phyloP scores from a whole-genome alignment of 2,113 vertebrate species.

The Bubo blakistoni region DNA sequence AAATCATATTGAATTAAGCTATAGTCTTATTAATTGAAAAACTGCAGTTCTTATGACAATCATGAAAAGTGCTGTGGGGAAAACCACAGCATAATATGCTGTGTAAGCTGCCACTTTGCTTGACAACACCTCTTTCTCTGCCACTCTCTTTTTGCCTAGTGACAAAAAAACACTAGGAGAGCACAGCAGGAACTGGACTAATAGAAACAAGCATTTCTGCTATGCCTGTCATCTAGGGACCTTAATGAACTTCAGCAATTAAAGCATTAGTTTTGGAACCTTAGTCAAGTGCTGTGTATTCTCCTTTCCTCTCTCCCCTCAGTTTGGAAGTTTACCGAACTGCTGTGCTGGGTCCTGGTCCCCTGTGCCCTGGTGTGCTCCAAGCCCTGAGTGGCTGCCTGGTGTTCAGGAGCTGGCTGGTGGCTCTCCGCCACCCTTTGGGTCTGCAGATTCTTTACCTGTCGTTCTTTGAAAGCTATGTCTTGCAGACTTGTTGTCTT shows the following conservation, averaged over 20 bases:
- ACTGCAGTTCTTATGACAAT: background rate
- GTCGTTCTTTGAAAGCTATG: background rate
- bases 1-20: conserved; percentile 9
- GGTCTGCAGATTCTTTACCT: background rate
- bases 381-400: background rate
- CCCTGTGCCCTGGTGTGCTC: background rate
- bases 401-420: background rate
- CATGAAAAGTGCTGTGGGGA: background rate
- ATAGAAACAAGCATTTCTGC: background rate
- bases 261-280: conserved; percentile 30
- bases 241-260: conserved; percentile 22
- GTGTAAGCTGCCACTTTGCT: conserved; percentile 7
- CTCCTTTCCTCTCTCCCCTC: background rate
- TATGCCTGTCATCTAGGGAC: conserved; percentile 14
- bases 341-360: background rate
- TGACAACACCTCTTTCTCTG: background rate
- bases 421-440: background rate
- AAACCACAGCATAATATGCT: background rate
- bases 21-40: background rate
- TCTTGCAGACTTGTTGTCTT: background rate
- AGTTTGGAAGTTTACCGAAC: background rate
- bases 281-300: conserved; percentile 21
- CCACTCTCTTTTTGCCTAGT: too few species aligned
- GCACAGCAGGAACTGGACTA: conserved; percentile 34
- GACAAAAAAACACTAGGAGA: background rate